Evolutionary conservation across 1,140 invertebrate genomes (phyloP), one percentile per base, ranked within the genome.

Genomic region (Apis cerana): DNA sequence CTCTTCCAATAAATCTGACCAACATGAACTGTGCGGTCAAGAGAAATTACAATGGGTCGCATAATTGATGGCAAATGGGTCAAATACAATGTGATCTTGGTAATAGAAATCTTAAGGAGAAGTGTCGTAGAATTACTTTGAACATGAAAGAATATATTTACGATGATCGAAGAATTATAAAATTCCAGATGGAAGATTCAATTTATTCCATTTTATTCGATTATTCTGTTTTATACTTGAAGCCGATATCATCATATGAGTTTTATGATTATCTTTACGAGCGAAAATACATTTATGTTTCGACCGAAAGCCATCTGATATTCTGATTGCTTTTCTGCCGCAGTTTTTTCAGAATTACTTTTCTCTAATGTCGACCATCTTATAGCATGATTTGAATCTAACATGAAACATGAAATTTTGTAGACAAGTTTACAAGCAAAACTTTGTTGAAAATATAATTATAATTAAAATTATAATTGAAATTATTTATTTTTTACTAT

Each of bases 171-270:
- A 17, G 12, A 7, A 11, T n/a, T 19, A 43, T 58, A 62, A 61
- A 48, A 74, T 80, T 79, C n/a, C 48, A 54, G 33, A 74, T 48
- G 56, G 61, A 65, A 70, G 75, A 87, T 86, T 81, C 69, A 62
- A 80, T 87, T 88, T 87, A 88, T 81, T 78, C 61, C 85, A 61
- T 77, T 59, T 62, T 78, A 79, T 77, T 84, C 77, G 85, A 88
- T 87, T 87, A 84, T 81, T 15, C 48, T 1, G 70, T 68, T 86
- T 86, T 87, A 86, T 80, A 65, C 70, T 70, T 27, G 71, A 70
- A 59, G 27, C 62, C 59, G 85, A 87, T 86, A 58, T 33, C 64
- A 76, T 76, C 76, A 62, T 33, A 62, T 76, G 75, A 54, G 58
- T 56, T 83, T 86, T 87, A 86, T 67, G 65, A 58, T 33, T 61